Percentiles rank a stretch among this genome's conserved stretches.
Evolutionary conservation across 2,797 vertebrate genomes (phyloP).

Genomic region (Masticophis lateralis): DNA sequence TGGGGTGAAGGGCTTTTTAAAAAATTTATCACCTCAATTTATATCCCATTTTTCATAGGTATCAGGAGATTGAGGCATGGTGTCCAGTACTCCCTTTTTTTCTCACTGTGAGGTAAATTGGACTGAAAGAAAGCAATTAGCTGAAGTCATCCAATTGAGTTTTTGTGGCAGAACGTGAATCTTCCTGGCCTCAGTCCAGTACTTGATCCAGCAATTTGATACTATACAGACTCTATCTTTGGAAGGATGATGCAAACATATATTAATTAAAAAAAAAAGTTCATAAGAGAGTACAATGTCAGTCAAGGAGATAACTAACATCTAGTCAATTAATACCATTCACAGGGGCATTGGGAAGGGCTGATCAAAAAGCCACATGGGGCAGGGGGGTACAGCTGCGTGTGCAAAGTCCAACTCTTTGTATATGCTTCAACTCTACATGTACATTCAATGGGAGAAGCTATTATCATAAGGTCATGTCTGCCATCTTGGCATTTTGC

Average conservation of each 20-base stretch:
- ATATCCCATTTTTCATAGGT: neutral
- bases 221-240: neutral
- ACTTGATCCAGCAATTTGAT: neutral
- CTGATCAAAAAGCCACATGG: neutral
- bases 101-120: neutral
- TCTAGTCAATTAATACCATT: neutral
- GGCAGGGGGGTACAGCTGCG: neutral
- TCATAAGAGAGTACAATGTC: neutral
- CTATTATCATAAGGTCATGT: neutral
- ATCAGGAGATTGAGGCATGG: neutral
- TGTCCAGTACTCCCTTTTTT: neutral
- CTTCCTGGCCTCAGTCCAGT: neutral
- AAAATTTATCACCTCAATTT: neutral
- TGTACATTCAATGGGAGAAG: neutral
- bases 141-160: neutral
- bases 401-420: neutral
- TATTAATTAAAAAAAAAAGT: neutral
- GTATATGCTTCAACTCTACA: neutral
- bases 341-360: neutral
- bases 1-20: neutral
- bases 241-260: neutral
- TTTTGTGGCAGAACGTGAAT: neutral
- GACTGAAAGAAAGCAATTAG: neutral
- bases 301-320: neutral
- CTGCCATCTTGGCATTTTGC: neutral